phyloP scores from a whole-genome alignment of 2,113 vertebrate genomes.

The Symphodus melops region DNA sequence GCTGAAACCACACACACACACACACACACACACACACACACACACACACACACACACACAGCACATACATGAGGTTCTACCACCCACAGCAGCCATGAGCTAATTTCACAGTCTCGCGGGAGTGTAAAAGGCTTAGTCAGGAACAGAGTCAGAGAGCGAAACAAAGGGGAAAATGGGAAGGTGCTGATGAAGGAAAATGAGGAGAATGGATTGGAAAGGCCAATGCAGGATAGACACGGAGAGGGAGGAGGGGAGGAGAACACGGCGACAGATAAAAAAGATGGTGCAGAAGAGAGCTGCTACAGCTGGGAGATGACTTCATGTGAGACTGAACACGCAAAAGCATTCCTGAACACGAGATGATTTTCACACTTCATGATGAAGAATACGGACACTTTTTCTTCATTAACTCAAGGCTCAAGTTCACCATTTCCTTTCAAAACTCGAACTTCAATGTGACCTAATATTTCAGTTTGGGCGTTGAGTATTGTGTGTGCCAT shows the following conservation, averaged over 20 bases:
- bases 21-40: conserved; percentile 29
- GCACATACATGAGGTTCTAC: conserved; percentile 30
- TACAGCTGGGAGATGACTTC: conserved; percentile 1
- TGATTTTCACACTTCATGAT: background rate
- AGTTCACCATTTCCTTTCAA: too few relatives aligned
- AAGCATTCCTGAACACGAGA: conserved; percentile 3
- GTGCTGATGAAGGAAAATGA: conserved; percentile 68
- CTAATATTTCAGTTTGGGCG: too few relatives aligned
- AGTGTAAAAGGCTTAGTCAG: conserved; percentile 78
- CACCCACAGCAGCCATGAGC: conserved; percentile 64
- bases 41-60: conserved; percentile 31
- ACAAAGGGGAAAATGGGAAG: conserved; percentile 59
- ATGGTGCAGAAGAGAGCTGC: conserved; percentile 14
- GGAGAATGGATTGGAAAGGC: conserved; percentile 48
- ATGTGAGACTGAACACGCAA: too few relatives aligned
- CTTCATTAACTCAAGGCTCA: too few relatives aligned
- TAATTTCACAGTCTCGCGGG: conserved; percentile 72
- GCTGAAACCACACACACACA: conserved; percentile 27
- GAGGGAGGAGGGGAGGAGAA: conserved; percentile 18
- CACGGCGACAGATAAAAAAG: conserved; percentile 33
- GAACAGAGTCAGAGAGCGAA: conserved; percentile 61
- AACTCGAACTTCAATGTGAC: too few relatives aligned
- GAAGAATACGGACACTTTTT: too few relatives aligned
- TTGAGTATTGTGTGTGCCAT: too few relatives aligned
- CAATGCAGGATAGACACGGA: conserved; percentile 24